Evolutionary conservation across 2,113 vertebrate genomes (phyloP).

Genomic region (Lepus americanus): DNA sequence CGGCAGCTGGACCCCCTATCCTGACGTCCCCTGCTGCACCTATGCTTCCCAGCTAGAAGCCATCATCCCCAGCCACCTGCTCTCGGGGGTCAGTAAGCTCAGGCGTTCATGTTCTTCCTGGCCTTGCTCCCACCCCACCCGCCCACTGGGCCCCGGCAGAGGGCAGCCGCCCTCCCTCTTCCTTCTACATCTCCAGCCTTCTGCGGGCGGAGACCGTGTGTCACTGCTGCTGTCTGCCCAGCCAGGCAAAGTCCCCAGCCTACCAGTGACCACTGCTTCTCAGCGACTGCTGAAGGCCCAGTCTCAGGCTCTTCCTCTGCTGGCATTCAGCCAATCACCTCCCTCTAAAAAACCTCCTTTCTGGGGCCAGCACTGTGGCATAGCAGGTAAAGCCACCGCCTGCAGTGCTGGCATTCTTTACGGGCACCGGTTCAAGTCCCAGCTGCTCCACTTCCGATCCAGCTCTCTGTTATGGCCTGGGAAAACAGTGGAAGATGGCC

Average conservation of each 20-base stretch:
- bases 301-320: neutral
- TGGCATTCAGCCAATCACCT: neutral
- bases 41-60: neutral
- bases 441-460: too few relatives aligned
- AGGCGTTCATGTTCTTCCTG: accelerated
- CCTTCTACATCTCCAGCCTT: neutral
- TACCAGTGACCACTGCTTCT: neutral
- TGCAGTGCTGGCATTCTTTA: too few relatives aligned
- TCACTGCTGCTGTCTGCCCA: neutral
- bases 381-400: too few relatives aligned
- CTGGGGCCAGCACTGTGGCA: neutral
- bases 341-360: neutral
- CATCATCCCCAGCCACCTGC: neutral
- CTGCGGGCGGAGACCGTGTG: neutral
- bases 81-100: neutral
- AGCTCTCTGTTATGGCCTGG: too few relatives aligned
- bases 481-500: too few relatives aligned
- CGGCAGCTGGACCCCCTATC: neutral
- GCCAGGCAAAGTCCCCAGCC: neutral
- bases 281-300: neutral
- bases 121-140: accelerated
- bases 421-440: too few relatives aligned
- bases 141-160: neutral
- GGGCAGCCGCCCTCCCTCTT: neutral
- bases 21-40: neutral